phyloP scores from a whole-genome alignment of 2,888 invertebrate species.

The Lasioglossum morio region DNA sequence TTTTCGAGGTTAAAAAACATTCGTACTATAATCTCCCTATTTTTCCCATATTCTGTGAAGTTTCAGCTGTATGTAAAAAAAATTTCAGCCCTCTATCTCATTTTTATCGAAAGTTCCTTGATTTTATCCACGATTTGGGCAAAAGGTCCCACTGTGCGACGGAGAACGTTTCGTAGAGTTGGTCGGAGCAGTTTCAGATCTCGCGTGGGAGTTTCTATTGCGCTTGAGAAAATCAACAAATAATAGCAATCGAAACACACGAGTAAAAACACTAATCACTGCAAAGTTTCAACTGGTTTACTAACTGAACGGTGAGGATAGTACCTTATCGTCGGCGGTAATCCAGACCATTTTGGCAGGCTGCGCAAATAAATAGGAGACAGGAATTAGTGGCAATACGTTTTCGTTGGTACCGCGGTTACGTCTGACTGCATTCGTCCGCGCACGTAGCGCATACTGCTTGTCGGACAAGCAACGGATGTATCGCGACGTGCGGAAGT shows the following conservation, averaged over 20 bases:
- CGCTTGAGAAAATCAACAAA: background rate
- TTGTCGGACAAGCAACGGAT: conserved; percentile 43
- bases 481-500: conserved; percentile 46
- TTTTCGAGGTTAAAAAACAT: no score
- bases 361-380: conserved; percentile 83
- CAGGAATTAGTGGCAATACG: conserved; percentile 76
- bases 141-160: no score
- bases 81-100: no score
- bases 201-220: background rate
- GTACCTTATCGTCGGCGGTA: conserved; percentile 83
- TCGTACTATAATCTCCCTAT: no score
- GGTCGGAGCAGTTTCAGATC: background rate
- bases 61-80: no score
- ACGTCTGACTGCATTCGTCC: conserved; percentile 42
- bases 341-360: conserved; percentile 84
- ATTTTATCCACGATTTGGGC: no score
- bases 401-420: conserved; percentile 38
- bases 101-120: no score
- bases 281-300: conserved; percentile 22
- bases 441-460: conserved; percentile 29
- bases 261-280: conserved; percentile 1
- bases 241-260: conserved; percentile 2
- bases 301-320: conserved; percentile 25
- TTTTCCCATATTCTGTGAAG: no score
- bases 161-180: background rate